A percentile compares a stretch with the other conserved stretches of the same genome.
Conservation (phyloP, 30 jellyfish, hydroid and myxozoan genomes). For the Chironex yamaguchii region DNA sequence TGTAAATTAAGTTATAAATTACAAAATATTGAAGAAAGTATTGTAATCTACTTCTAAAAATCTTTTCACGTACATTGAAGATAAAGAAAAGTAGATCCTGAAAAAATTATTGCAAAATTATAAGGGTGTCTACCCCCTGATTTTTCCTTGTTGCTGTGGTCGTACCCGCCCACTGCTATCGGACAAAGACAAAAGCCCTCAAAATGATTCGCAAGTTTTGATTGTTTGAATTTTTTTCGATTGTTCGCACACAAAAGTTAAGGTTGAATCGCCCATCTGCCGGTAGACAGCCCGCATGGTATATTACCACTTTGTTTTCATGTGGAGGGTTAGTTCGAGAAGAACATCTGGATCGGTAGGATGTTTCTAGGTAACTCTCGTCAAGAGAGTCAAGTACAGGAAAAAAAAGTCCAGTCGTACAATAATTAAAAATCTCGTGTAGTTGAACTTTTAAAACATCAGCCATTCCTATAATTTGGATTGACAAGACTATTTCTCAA, state of each 20-base stretch:
- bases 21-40: too few species aligned
- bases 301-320: conserved; percentile 50
- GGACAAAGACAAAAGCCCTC: background rate
- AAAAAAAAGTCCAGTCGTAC: background rate
- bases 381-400: background rate
- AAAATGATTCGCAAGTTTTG: background rate
- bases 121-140: too few species aligned
- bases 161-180: conserved; percentile 5
- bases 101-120: too few species aligned
- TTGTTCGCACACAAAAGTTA: conserved; percentile 68
- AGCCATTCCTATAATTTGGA: background rate
- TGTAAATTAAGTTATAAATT: too few species aligned
- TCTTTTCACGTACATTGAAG: too few species aligned
- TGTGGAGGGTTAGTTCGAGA: conserved; percentile 11
- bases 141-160: too few species aligned
- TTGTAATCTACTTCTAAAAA: too few species aligned
- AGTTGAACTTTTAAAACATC: too few species aligned
- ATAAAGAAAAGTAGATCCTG: too few species aligned
- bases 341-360: background rate
- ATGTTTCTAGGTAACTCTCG: background rate
- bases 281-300: conserved; percentile 79
- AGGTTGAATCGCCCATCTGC: conserved; percentile 78
- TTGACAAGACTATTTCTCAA: background rate
- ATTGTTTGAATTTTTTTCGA: conserved; percentile 10
- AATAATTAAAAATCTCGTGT: too few species aligned